Evolutionary conservation across 2,113 vertebrate genomes (phyloP).

Genomic region (Ctenomys sociabilis): DNA sequence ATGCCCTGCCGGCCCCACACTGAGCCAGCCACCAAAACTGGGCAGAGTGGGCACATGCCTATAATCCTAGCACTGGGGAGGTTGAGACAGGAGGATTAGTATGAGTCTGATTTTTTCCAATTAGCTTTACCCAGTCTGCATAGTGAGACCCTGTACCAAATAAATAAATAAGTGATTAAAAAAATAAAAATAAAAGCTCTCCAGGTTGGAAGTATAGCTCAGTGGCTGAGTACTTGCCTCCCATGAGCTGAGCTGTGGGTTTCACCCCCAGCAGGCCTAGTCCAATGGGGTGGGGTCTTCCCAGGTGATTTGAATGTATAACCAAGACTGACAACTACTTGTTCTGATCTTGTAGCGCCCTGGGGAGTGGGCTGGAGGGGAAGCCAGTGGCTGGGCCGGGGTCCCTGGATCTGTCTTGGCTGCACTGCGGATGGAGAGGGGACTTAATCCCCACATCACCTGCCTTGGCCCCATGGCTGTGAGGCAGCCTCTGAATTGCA

Average conservation of each 20-base stretch:
- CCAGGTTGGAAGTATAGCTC: neutral
- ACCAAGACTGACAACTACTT: neutral
- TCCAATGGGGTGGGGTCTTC: neutral
- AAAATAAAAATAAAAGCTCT: neutral
- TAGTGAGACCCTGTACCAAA: too few relatives aligned
- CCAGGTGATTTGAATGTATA: neutral
- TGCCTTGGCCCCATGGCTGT: neutral
- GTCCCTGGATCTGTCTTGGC: neutral
- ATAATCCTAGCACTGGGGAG: too few relatives aligned
- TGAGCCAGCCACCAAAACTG: too few relatives aligned
- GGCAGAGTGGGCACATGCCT: too few relatives aligned
- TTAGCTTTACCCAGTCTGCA: too few relatives aligned
- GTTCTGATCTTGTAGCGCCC: neutral
- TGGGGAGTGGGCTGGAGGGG: neutral
- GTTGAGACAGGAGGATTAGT: too few relatives aligned
- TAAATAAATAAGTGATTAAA: too few relatives aligned
- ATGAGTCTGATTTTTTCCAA: too few relatives aligned
- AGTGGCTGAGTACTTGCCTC: neutral
- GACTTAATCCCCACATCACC: neutral
- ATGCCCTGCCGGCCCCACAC: too few relatives aligned
- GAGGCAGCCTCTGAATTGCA: neutral
- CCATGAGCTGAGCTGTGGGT: neutral
- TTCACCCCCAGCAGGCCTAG: neutral
- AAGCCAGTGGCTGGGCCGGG: neutral
- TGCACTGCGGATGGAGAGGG: neutral